Conservation (phyloP, 1,140 invertebrate species). For the Neodiprion fabricii region DNA sequence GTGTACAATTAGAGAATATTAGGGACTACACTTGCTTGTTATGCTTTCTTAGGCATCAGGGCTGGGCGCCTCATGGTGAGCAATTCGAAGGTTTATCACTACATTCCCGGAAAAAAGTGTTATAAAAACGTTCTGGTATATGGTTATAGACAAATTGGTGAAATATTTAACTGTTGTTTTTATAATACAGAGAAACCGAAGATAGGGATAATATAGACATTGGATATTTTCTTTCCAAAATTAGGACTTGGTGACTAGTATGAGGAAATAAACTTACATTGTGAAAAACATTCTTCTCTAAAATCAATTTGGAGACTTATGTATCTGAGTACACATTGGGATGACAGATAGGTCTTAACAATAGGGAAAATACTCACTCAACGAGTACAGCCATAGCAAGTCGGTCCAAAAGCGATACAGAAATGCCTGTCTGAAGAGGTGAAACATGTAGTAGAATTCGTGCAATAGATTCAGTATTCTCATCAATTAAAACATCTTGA, state of each 20-base stretch:
- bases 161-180: too few relatives aligned
- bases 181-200: too few relatives aligned
- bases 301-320: constrained; percentile 5
- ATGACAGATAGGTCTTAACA: constrained; percentile 6
- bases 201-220: too few relatives aligned
- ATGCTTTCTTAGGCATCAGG: too few relatives aligned
- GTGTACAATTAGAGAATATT: constrained; percentile 11
- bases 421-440: constrained; percentile 45
- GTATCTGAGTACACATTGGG: background rate
- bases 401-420: constrained; percentile 43
- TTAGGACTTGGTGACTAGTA: too few relatives aligned
- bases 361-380: constrained; percentile 35
- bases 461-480: constrained; percentile 41
- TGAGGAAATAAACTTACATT: background rate
- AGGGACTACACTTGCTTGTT: too few relatives aligned
- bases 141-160: too few relatives aligned
- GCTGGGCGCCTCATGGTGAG: too few relatives aligned
- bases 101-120: too few relatives aligned
- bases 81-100: too few relatives aligned
- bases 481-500: constrained; percentile 27
- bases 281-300: constrained; percentile 16
- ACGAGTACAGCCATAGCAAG: constrained; percentile 50
- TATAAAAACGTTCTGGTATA: too few relatives aligned
- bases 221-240: too few relatives aligned
- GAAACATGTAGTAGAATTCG: constrained; percentile 50